Conservation (phyloP, 2,888 invertebrate genomes). For the Lycia hirtaria region DNA sequence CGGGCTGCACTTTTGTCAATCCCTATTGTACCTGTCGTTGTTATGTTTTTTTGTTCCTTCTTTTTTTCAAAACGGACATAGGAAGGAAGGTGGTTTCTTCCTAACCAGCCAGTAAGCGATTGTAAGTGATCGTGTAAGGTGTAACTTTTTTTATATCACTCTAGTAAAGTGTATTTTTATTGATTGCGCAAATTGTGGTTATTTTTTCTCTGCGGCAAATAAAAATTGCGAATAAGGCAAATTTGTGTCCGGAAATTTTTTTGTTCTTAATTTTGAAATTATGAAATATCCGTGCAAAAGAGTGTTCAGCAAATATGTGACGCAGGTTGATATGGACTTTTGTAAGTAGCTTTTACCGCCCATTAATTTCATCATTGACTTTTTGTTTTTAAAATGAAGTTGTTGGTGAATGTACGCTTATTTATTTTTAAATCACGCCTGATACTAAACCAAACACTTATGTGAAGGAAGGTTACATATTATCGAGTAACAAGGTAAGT, state of each 20-base stretch:
- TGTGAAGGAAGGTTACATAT: too few relatives aligned
- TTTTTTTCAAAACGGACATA: slow-evolving; percentile 79
- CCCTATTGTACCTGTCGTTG: slow-evolving; percentile 48
- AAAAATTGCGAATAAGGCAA: too few relatives aligned
- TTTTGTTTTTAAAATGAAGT: not conserved
- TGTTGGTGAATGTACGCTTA: too few relatives aligned
- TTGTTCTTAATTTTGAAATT: slow-evolving; percentile 37
- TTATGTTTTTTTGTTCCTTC: slow-evolving; percentile 53
- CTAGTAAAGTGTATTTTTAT: not conserved
- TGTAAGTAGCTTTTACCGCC: slow-evolving; percentile 65
- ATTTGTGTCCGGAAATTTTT: not conserved
- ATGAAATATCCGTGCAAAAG: slow-evolving; percentile 78
- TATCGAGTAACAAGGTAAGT: too few relatives aligned
- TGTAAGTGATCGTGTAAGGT: slow-evolving; percentile 78
- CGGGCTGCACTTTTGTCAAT: slow-evolving; percentile 40
- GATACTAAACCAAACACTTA: too few relatives aligned
- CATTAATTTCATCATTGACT: not conserved
- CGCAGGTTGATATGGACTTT: slow-evolving; percentile 61
- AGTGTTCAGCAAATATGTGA: slow-evolving; percentile 56
- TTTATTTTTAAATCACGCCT: too few relatives aligned
- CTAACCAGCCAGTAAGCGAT: slow-evolving; percentile 69
- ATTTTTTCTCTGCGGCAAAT: too few relatives aligned
- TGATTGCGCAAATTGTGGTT: not conserved
- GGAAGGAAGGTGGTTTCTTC: slow-evolving; percentile 59
- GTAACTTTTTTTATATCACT: slow-evolving; percentile 50